Percentiles rank a stretch among this genome's conserved stretches.
Conservation (phyloP, 2,888 invertebrate genomes). For the Thereva nobilitata region DNA sequence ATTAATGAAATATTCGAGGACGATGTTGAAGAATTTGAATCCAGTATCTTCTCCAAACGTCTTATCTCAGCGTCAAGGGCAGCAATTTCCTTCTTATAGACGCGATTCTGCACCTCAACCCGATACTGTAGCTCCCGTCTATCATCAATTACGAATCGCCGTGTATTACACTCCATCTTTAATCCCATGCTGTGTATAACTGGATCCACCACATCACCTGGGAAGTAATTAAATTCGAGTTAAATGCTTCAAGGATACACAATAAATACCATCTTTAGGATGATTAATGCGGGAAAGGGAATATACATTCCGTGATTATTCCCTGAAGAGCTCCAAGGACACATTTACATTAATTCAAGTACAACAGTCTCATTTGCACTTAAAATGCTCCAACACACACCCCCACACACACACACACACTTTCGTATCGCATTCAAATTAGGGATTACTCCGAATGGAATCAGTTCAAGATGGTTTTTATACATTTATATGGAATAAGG, state of each 20-base stretch:
- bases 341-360: too few species aligned
- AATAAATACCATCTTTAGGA: too few species aligned
- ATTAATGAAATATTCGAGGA: conserved; percentile 59
- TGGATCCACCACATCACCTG: conserved; percentile 73
- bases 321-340: too few species aligned
- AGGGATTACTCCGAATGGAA: not conserved
- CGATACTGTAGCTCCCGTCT: conserved; percentile 80
- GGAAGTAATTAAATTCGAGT: conserved; percentile 6
- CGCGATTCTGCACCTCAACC: conserved; percentile 89
- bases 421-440: not conserved
- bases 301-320: too few species aligned
- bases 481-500: not conserved
- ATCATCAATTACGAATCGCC: conserved; percentile 82
- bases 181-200: conserved; percentile 87
- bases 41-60: conserved; percentile 72
- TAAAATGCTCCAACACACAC: too few species aligned
- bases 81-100: conserved; percentile 81
- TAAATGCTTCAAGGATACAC: too few species aligned
- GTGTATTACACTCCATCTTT: conserved; percentile 84
- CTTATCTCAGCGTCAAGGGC: conserved; percentile 78
- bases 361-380: too few species aligned
- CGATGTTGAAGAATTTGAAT: conserved; percentile 64
- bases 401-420: too few species aligned
- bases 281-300: too few species aligned
- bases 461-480: not conserved